phyloP scores from a whole-genome alignment of 1,140 invertebrate genomes.

The Sarcophaga bullata region DNA sequence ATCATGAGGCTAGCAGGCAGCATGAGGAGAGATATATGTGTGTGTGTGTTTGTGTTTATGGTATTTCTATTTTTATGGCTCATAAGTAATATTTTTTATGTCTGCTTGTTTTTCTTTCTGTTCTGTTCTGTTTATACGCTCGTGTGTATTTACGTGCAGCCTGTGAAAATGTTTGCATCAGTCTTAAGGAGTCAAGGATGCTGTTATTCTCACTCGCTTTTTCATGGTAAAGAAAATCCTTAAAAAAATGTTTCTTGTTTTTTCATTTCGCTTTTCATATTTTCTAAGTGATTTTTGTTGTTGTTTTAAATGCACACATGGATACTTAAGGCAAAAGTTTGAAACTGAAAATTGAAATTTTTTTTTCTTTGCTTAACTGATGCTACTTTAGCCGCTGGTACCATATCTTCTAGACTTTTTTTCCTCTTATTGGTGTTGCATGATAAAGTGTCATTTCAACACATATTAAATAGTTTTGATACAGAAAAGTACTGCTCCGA shows the following conservation, averaged over 20 bases:
- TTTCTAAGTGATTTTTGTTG: too few relatives aligned
- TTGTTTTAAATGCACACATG: too few relatives aligned
- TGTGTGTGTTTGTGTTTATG: too few relatives aligned
- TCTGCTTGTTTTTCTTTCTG: background rate
- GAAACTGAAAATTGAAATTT: conserved; percentile 16
- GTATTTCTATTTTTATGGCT: background rate
- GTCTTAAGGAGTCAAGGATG: conserved; percentile 5
- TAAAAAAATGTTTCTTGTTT: background rate
- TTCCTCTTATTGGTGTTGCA: background rate
- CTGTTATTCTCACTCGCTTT: background rate
- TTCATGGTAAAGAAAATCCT: background rate
- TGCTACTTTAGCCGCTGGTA: conserved; percentile 1
- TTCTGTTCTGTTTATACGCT: too few relatives aligned
- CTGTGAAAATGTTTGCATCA: too few relatives aligned
- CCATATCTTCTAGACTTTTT: background rate
- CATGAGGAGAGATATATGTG: too few relatives aligned
- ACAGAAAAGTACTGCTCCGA: background rate
- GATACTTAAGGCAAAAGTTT: background rate
- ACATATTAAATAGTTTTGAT: conserved; percentile 35
- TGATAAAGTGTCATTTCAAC: conserved; percentile 39
- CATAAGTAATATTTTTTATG: background rate
- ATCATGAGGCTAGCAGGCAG: too few relatives aligned
- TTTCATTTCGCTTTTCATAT: background rate
- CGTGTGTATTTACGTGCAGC: background rate
- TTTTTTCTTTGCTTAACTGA: background rate